Percentiles rank a stretch among this genome's conserved stretches.
Evolutionary conservation across 2,888 invertebrate species (phyloP).

Genomic region (Tiliacea citrago): DNA sequence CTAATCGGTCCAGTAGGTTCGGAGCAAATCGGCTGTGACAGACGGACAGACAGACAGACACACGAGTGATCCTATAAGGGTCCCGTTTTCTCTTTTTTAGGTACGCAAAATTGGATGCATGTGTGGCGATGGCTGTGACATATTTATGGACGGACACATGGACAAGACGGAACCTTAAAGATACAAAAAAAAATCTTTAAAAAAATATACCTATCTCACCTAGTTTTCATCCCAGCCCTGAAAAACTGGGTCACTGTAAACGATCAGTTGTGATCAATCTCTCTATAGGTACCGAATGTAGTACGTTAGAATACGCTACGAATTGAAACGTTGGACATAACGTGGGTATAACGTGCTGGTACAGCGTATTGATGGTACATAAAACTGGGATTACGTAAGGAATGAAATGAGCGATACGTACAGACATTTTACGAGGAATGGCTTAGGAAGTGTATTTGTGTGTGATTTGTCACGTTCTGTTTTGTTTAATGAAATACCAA

Average conservation of each 20-base stretch:
- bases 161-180: not conserved
- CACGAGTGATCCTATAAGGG: no score
- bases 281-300: slow-evolving; percentile 2
- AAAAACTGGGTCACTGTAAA: slow-evolving; percentile 34
- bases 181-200: not conserved
- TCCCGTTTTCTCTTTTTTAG: no score
- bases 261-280: slow-evolving; percentile 37
- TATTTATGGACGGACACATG: no score
- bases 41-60: no score
- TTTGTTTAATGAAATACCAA: slow-evolving; percentile 37
- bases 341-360: slow-evolving; percentile 23
- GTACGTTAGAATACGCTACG: slow-evolving; percentile 8
- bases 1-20: no score
- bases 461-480: slow-evolving; percentile 14
- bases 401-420: slow-evolving; percentile 44
- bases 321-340: slow-evolving; percentile 45
- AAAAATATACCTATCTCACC: not conserved
- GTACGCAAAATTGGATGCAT: no score
- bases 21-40: no score
- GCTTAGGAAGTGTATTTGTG: slow-evolving; percentile 33
- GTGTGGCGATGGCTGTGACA: not conserved
- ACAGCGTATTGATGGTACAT: slow-evolving; percentile 44
- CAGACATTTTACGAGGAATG: slow-evolving; percentile 53
- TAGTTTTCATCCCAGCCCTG: not conserved
- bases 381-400: slow-evolving; percentile 43